Conservation (phyloP, 2,113 vertebrate genomes). For the Prunella himalayana region DNA sequence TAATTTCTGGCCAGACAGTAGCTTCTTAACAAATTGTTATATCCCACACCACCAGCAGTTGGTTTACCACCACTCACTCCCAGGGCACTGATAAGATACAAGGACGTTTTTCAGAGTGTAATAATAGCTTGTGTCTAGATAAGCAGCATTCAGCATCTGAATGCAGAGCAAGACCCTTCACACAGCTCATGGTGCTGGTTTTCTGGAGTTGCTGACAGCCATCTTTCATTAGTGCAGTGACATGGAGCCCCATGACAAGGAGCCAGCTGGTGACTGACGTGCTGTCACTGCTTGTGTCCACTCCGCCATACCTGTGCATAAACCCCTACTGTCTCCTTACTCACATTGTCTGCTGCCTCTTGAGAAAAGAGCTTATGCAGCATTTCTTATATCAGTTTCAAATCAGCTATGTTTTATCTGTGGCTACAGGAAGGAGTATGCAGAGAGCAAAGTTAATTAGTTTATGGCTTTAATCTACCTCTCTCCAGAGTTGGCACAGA, state of each 20-base stretch:
- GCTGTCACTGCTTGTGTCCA: neutral
- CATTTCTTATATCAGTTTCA: neutral
- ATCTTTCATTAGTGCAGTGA: neutral
- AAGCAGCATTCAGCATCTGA: neutral
- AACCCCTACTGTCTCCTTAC: neutral
- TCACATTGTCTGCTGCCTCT: neutral
- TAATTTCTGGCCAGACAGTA: neutral
- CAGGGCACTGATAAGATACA: neutral
- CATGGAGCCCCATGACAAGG: neutral
- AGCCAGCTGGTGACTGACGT: neutral
- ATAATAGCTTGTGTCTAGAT: neutral
- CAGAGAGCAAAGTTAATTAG: neutral
- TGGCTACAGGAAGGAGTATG: neutral
- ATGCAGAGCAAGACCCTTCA: neutral
- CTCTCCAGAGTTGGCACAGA: neutral
- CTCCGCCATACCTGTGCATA: neutral
- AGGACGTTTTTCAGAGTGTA: neutral
- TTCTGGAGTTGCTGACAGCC: neutral
- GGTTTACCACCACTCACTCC: neutral
- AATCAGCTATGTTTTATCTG: neutral
- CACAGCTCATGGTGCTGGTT: neutral
- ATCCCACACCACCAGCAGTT: neutral
- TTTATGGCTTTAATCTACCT: neutral
- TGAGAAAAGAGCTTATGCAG: neutral
- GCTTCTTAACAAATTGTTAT: neutral